Evolutionary conservation across 2,888 invertebrate genomes (phyloP).

Genomic region (Leptopterna dolabrata): DNA sequence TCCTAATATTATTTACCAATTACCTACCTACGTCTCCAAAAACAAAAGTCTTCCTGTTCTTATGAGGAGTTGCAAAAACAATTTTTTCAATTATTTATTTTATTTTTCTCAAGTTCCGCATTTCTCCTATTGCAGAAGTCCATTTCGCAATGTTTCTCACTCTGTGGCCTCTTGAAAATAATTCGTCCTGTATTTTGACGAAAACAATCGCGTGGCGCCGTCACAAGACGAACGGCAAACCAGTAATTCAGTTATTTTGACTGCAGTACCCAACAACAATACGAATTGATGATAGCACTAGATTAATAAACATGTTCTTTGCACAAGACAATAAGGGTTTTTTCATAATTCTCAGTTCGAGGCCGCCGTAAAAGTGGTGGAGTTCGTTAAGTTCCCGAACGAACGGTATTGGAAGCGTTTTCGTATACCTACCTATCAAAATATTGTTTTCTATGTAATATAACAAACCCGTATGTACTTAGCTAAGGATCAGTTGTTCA

Average conservation of each 20-base stretch:
- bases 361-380: background rate
- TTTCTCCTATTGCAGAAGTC: too few species aligned
- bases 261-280: too few species aligned
- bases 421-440: too few species aligned
- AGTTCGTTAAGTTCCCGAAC: background rate
- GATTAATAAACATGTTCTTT: background rate
- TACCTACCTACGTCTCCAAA: background rate
- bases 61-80: background rate
- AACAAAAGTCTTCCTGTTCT: background rate
- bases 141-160: background rate
- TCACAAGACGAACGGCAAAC: too few species aligned
- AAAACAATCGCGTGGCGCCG: too few species aligned
- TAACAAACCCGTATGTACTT: too few species aligned
- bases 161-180: background rate
- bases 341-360: background rate
- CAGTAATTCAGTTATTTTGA: too few species aligned
- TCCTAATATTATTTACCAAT: background rate
- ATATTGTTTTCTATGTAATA: too few species aligned
- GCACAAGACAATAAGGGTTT: background rate
- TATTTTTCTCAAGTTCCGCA: background rate
- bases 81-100: background rate
- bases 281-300: too few species aligned
- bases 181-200: too few species aligned
- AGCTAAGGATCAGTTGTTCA: too few species aligned
- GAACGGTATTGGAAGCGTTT: background rate